Evolutionary conservation across 2,888 invertebrate species (phyloP).

Genomic region (Rutpela maculata): DNA sequence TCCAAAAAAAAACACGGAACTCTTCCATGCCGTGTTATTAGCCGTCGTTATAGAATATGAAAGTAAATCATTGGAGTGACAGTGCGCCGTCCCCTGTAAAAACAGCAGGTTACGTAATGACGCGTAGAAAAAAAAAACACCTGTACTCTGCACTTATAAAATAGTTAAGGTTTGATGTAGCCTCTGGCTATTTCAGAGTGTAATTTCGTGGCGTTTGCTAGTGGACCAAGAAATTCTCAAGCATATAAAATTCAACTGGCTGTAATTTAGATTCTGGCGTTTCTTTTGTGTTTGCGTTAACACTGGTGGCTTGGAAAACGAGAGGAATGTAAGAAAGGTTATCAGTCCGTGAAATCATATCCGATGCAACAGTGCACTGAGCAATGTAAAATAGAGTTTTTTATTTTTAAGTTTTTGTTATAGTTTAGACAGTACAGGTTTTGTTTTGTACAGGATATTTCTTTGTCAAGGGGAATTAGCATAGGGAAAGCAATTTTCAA

Average conservation of each 20-base stretch:
- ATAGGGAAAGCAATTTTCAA: too few species aligned
- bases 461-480: too few species aligned
- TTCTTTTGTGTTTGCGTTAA: neutral
- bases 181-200: slow-evolving; percentile 1
- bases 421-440: too few species aligned
- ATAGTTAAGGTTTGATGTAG: slow-evolving; percentile 14
- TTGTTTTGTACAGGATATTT: too few species aligned
- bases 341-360: slow-evolving; percentile 7
- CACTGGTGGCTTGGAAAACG: neutral
- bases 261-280: neutral
- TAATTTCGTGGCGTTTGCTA: neutral
- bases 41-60: neutral
- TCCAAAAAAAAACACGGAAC: neutral
- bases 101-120: neutral
- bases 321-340: neutral
- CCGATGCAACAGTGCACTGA: neutral
- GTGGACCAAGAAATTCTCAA: neutral
- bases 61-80: slow-evolving; percentile 9
- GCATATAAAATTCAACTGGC: neutral
- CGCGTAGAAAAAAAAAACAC: neutral
- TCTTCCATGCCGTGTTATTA: slow-evolving; percentile 1
- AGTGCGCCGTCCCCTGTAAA: neutral
- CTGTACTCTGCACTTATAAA: slow-evolving; percentile 12
- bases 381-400: too few species aligned
- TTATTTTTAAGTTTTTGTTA: too few species aligned